Evolutionary conservation across 2,888 invertebrate species (phyloP).

Genomic region (Phalera bucephala): DNA sequence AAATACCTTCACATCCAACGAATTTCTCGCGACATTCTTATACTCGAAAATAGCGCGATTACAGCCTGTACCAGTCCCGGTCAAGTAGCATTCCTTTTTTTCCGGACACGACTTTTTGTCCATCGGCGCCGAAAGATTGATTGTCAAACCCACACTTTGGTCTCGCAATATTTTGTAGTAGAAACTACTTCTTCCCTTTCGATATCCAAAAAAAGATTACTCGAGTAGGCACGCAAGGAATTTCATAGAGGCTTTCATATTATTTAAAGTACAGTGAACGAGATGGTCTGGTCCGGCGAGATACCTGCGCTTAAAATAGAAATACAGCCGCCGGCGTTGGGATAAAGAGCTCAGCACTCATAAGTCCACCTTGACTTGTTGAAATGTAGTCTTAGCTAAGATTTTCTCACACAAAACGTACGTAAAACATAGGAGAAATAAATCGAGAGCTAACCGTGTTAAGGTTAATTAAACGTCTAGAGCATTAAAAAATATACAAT

Average conservation of each 20-base stretch:
- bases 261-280: constrained; percentile 42
- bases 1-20: constrained; percentile 48
- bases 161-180: constrained; percentile 24
- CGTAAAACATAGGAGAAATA: constrained; percentile 36
- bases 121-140: constrained; percentile 13
- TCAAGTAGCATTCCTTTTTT: constrained; percentile 32
- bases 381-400: constrained; percentile 28
- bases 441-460: constrained; percentile 53
- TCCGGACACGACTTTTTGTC: constrained; percentile 11
- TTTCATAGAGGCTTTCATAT: constrained; percentile 59
- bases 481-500: constrained; percentile 45
- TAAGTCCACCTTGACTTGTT: constrained; percentile 35
- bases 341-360: constrained; percentile 52
- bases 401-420: constrained; percentile 32
- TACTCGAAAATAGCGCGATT: constrained; percentile 28
- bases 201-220: no score
- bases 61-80: constrained; percentile 22
- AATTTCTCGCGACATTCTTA: constrained; percentile 44
- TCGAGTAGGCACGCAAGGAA: constrained; percentile 42
- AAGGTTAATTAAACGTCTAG: constrained; percentile 60
- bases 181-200: no score
- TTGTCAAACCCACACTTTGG: constrained; percentile 7
- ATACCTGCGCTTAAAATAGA: constrained; percentile 63
- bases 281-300: constrained; percentile 46
- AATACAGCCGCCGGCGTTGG: constrained; percentile 39